These are phyloP conservation scores for Lytechinus variegatus DNA, from an alignment of 35 echinoderm and acorn worm genomes.

Conservation along the genomic window DNA sequence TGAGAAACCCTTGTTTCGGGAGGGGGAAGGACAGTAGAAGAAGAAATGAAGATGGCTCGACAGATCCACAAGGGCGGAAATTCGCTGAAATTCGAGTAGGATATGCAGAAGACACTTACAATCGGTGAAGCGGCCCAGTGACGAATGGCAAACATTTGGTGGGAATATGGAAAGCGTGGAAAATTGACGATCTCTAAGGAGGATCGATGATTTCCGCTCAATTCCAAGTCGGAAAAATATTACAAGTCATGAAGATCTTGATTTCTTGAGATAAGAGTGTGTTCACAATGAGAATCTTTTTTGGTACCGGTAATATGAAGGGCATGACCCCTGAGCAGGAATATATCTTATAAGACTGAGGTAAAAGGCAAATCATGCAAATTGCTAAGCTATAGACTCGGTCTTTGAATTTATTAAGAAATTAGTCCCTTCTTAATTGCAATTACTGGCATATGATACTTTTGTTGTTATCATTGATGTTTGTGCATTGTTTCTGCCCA, in stretches of 20 bases:
- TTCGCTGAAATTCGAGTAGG: constrained; percentile 48
- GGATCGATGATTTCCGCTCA: constrained; percentile 21
- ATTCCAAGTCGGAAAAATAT: constrained; percentile 7
- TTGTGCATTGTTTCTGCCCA: no score
- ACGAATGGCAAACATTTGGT: constrained; percentile 38
- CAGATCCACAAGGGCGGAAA: constrained; percentile 40
- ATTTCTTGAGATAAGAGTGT: neutral
- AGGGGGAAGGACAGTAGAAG: neutral
- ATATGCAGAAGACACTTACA: constrained; percentile 42
- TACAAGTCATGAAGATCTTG: constrained; percentile 20
- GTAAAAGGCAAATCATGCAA: neutral
- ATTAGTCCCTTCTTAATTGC: no score
- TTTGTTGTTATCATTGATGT: no score
- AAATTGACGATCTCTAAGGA: constrained; percentile 27
- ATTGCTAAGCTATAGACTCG: neutral
- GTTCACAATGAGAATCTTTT: neutral
- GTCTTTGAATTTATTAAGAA: no score
- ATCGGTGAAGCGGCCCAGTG: constrained; percentile 7
- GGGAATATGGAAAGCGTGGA: constrained; percentile 32
- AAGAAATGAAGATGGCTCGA: constrained; percentile 31
- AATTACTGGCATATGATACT: no score
- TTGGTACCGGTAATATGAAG: neutral
- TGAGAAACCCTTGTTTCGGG: neutral
- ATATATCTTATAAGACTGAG: neutral
- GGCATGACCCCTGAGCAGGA: neutral